Percentiles rank a stretch among this genome's conserved stretches.
These are phyloP conservation scores for Lasioglossum oenotherae DNA, from an alignment of 2,888 invertebrate genomes.

Conservation along the genomic window DNA sequence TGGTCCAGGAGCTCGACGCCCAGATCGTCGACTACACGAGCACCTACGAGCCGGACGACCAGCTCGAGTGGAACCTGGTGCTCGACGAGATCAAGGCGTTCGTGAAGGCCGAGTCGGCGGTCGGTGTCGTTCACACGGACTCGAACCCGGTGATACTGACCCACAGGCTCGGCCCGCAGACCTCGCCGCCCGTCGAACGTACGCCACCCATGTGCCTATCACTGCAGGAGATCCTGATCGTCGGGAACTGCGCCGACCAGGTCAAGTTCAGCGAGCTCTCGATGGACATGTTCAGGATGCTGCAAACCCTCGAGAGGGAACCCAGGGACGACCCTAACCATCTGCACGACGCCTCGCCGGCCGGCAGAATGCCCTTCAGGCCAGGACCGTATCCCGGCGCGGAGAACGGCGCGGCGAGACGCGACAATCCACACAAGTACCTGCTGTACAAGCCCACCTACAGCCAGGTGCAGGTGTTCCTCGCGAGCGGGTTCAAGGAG, in stretches of 20 bases:
- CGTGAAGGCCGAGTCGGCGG: constrained; percentile 95
- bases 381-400: constrained; percentile 86
- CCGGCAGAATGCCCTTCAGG: constrained; percentile 87
- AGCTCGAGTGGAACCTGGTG: constrained; percentile 96
- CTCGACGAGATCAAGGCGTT: constrained; percentile 97
- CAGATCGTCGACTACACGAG: constrained; percentile 98
- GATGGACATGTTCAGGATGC: constrained; percentile 98
- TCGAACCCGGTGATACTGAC: constrained; percentile 93
- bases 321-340: constrained; percentile 93
- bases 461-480: constrained; percentile 96
- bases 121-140: constrained; percentile 95
- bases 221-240: constrained; percentile 96
- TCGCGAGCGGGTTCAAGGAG: constrained; percentile 96
- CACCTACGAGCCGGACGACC: constrained; percentile 98
- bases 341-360: constrained; percentile 89
- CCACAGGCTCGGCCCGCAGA: constrained; percentile 93
- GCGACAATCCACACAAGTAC: constrained; percentile 98
- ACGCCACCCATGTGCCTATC: constrained; percentile 93
- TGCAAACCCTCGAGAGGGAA: constrained; percentile 97
- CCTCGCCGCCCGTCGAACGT: constrained; percentile 95
- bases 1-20: constrained; percentile 95
- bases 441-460: constrained; percentile 97
- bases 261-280: constrained; percentile 98
- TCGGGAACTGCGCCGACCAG: constrained; percentile 97
- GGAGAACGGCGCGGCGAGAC: constrained; percentile 90